Percentiles rank a stretch among this genome's conserved stretches.
phyloP scores from a whole-genome alignment of 2,888 invertebrate species.

The Drosophila vallismaia region DNA sequence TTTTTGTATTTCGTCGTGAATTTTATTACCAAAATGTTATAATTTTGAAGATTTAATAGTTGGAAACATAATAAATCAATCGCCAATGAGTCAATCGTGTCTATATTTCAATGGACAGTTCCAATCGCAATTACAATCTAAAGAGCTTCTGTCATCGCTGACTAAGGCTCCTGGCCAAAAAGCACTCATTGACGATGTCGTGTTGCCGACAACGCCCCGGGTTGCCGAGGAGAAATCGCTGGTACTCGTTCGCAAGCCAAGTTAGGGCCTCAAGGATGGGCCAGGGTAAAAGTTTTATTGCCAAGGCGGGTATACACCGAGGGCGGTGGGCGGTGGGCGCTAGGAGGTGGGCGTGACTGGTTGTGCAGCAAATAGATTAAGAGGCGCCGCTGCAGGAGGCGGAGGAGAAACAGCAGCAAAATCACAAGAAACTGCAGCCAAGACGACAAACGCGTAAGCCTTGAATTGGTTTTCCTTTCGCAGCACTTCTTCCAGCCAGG shows the following conservation, averaged over 20 bases:
- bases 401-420: neutral
- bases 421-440: conserved; percentile 25
- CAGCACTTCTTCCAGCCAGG: neutral
- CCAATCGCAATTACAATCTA: neutral
- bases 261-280: conserved; percentile 13
- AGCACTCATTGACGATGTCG: conserved; percentile 48
- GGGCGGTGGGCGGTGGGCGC: conserved; percentile 15
- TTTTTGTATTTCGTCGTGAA: neutral
- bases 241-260: too few species aligned
- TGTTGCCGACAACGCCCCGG: conserved; percentile 12
- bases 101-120: neutral
- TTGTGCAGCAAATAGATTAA: conserved; percentile 42
- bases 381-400: conserved; percentile 13
- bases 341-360: conserved; percentile 31
- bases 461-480: conserved; percentile 32
- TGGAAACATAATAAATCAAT: neutral
- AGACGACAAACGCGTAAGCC: conserved; percentile 66
- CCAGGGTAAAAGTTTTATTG: conserved; percentile 48
- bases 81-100: neutral
- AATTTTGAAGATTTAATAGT: neutral
- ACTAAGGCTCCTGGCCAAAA: conserved; percentile 19
- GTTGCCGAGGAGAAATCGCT: conserved; percentile 26
- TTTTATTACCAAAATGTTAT: neutral
- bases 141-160: conserved; percentile 26
- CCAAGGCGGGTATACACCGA: conserved; percentile 15